These are phyloP conservation scores for Lepidurus packardi DNA, from an alignment of 1,140 invertebrate genomes.

Conservation along the genomic window DNA sequence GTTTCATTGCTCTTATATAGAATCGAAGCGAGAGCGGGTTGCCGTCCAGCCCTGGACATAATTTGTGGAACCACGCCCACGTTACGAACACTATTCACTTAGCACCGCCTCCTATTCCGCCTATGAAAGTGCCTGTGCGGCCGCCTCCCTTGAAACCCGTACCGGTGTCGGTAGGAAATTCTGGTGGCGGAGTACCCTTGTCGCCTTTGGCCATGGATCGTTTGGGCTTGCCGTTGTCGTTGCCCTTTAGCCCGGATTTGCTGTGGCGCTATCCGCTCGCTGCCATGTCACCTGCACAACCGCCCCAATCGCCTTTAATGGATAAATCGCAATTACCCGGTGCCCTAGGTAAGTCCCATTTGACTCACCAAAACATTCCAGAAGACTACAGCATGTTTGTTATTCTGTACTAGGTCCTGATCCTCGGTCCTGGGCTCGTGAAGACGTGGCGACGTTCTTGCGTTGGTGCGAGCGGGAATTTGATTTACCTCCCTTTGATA, in stretches of 20 bases:
- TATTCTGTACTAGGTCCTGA: constrained; percentile 60
- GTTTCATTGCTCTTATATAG: neutral
- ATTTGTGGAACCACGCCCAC: constrained; percentile 10
- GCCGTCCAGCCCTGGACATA: neutral
- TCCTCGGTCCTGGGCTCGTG: constrained; percentile 80
- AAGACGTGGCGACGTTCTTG: constrained; percentile 81
- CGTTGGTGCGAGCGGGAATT: constrained; percentile 89
- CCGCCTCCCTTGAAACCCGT: constrained; percentile 35
- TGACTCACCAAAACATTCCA: neutral
- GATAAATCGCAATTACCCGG: constrained; percentile 79
- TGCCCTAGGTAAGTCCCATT: constrained; percentile 53
- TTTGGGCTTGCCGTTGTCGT: constrained; percentile 55
- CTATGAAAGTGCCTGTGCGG: constrained; percentile 36
- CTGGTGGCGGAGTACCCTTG: constrained; percentile 28
- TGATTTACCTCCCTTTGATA: constrained; percentile 81
- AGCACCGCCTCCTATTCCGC: constrained; percentile 23
- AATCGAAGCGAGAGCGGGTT: neutral
- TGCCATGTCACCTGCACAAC: constrained; percentile 36
- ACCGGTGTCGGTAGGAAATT: constrained; percentile 31
- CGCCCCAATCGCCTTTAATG: constrained; percentile 44
- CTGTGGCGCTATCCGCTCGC: constrained; percentile 67
- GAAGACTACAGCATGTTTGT: neutral
- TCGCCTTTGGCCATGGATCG: constrained; percentile 50
- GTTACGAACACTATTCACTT: neutral
- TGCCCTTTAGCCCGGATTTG: constrained; percentile 68